A percentile compares a stretch with the other conserved stretches of the same genome.
Conservation (phyloP, 2,888 invertebrate genomes). For the Calliopum simillimum region DNA sequence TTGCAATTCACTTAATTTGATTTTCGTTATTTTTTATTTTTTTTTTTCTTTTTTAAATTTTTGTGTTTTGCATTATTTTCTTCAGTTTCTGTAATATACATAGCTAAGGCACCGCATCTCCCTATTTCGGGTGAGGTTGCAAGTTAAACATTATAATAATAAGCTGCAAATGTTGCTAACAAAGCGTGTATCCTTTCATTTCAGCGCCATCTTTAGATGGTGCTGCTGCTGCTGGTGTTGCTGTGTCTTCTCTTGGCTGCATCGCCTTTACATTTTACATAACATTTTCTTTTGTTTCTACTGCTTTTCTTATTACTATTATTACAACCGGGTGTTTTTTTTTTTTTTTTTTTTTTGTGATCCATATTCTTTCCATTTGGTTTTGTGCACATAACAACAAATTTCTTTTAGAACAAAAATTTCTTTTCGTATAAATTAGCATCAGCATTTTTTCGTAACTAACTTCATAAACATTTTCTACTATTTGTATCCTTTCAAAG, state of each 20-base stretch:
- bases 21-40: slow-evolving; percentile 28
- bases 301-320: slow-evolving; percentile 45
- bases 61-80: slow-evolving; percentile 20
- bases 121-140: neutral
- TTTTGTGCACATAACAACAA: slow-evolving; percentile 38
- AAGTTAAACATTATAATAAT: slow-evolving; percentile 42
- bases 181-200: slow-evolving; percentile 45
- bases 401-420: neutral
- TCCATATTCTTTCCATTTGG: slow-evolving; percentile 7
- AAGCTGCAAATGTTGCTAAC: slow-evolving; percentile 52
- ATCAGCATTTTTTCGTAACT: slow-evolving; percentile 26
- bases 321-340: slow-evolving; percentile 53
- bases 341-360: slow-evolving; percentile 8
- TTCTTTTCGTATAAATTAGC: slow-evolving; percentile 26
- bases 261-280: neutral
- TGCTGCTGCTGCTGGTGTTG: slow-evolving; percentile 32
- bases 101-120: no score
- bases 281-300: neutral
- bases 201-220: slow-evolving; percentile 23
- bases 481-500: neutral
- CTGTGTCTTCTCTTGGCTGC: neutral
- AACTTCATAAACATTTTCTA: slow-evolving; percentile 26
- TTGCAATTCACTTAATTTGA: slow-evolving; percentile 27
- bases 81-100: neutral
- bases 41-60: slow-evolving; percentile 21